Evolutionary conservation across 2,797 vertebrate species (phyloP), one percentile per base, ranked within the genome.

Genomic region (Enteromius unitaeniatus): DNA sequence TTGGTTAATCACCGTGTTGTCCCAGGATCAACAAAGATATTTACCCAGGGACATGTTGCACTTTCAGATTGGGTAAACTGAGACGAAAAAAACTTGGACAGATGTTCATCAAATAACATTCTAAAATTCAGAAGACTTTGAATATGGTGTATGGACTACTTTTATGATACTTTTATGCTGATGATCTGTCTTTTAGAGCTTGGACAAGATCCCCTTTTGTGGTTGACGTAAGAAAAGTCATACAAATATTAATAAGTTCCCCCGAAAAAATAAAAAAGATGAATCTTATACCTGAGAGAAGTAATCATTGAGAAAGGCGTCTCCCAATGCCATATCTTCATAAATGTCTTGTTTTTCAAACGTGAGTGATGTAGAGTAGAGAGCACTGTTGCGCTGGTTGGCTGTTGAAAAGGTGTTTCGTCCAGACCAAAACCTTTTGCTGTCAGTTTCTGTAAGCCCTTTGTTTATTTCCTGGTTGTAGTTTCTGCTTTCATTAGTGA

Each of bases 201-300:
- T 73, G 13, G 17, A 26, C 31, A 76, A 17, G 28, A 7, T 40
- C 34, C 51, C 13, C 26, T 28, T 37, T 53, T 28, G 3, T 64
- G 68, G 28, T 34, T 6, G 28, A n/a, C 31, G 9, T 31, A 58
- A 31, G 10, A n/a, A n/a, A n/a, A n/a, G n/a, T n/a, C n/a, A n/a
- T n/a, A n/a, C n/a, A n/a, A n/a, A 58, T 23, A 23, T 23, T 3
- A 58, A 58, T 49, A 42, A 19, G 21, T 58, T 78, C 26, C 28
- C 1, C 7, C 21, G 23, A 47, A 7, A 69, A 69, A 0, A 15
- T 31, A 7, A 69, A 69, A 0, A 15, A 42, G 31, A 17, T 31
- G 37, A 4, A 21, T 45, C 37, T 55, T 70, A 78, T 92, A 95
- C 95, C 94, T 95, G 90, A 79, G 92, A 90, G 87, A 91, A 95